Evolutionary conservation across 1,140 invertebrate species (phyloP).

Genomic region (Dendrolimus punctatus): DNA sequence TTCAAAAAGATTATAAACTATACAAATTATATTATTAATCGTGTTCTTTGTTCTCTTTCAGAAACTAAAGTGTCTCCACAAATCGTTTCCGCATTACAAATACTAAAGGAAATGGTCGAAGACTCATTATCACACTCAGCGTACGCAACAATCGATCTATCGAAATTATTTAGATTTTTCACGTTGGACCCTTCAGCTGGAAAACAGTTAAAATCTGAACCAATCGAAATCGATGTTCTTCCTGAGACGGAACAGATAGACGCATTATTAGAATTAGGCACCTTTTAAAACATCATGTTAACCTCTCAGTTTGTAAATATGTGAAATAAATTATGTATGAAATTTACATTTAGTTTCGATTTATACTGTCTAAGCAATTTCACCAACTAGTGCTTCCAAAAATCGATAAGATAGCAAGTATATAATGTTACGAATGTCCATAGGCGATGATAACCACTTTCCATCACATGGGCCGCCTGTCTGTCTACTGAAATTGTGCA

Average conservation of each 20-base stretch:
- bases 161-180: slow-evolving; percentile 72
- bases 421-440: no score
- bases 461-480: no score
- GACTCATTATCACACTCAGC: slow-evolving; percentile 75
- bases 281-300: slow-evolving; percentile 29
- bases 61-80: slow-evolving; percentile 61
- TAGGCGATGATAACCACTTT: no score
- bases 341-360: no score
- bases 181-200: slow-evolving; percentile 40
- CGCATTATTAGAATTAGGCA: slow-evolving; percentile 55
- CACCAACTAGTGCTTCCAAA: no score
- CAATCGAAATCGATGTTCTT: slow-evolving; percentile 54
- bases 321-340: no score
- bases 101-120: slow-evolving; percentile 75
- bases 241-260: slow-evolving; percentile 65
- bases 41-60: slow-evolving; percentile 37
- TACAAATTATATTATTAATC: slow-evolving; percentile 6
- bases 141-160: slow-evolving; percentile 78
- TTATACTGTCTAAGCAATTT: no score
- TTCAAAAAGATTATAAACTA: no score
- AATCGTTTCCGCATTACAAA: slow-evolving; percentile 70
- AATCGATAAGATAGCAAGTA: no score
- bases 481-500: no score
- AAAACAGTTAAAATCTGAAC: slow-evolving; percentile 40
- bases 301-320: not conserved